These are phyloP conservation scores for Kryptopterus vitreolus DNA, from an alignment of 2,797 vertebrate genomes.

Conservation along the genomic window DNA sequence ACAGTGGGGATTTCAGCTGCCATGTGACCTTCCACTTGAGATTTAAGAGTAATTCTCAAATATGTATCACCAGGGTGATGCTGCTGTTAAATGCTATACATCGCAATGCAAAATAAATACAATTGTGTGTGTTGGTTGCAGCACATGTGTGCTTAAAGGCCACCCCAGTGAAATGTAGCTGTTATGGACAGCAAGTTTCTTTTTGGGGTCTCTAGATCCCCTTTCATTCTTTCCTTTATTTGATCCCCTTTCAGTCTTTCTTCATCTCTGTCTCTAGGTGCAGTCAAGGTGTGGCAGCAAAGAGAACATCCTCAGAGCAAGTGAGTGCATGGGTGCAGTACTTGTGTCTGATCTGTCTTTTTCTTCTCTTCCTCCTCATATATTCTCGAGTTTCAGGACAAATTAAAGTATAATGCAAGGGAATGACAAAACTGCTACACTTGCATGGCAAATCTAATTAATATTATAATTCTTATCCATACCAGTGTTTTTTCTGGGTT, in stretches of 20 bases:
- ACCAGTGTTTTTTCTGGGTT: no score
- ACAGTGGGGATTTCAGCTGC: background rate
- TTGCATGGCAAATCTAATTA: no score
- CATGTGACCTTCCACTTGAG: background rate
- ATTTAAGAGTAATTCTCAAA: background rate
- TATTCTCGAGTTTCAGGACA: no score
- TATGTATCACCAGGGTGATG: conserved; percentile 42
- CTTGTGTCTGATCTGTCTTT: conserved; percentile 2
- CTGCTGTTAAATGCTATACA: no score
- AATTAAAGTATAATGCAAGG: no score
- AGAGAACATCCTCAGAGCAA: conserved; percentile 98
- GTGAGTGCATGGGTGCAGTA: conserved; percentile 72
- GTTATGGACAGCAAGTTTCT: conserved; percentile 36
- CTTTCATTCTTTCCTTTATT: background rate
- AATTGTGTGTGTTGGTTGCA: conserved; percentile 47
- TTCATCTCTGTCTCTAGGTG: conserved; percentile 81
- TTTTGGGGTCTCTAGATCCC: conserved; percentile 20
- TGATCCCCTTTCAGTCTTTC: conserved; percentile 35
- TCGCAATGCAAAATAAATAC: no score
- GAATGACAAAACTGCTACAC: background rate
- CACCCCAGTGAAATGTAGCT: conserved; percentile 49
- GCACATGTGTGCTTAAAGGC: conserved; percentile 52
- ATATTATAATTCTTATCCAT: no score
- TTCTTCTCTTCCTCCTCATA: background rate
- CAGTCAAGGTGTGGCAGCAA: conserved; percentile 99